A percentile compares a stretch with the other conserved stretches of the same genome.
These are phyloP conservation scores for Hydropotes inermis DNA, from an alignment of 2,113 vertebrate species.

Conservation along the genomic window DNA sequence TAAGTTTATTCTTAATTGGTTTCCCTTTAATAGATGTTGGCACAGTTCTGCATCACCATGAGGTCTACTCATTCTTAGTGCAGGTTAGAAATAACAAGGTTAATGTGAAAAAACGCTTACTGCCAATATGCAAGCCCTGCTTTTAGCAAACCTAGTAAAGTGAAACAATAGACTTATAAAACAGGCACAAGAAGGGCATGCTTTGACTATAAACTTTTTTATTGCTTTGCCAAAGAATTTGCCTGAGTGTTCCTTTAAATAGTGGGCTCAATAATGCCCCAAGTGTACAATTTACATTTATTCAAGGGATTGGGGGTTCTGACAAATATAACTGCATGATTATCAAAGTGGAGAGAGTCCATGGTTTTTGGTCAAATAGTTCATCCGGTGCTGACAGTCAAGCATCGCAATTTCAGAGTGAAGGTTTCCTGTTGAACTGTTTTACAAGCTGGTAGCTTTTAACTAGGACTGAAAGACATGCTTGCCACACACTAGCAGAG, in stretches of 20 bases:
- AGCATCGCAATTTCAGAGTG: not conserved
- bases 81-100: not conserved
- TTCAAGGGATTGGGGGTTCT: not conserved
- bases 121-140: fast-evolving
- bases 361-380: not conserved
- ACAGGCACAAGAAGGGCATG: not conserved
- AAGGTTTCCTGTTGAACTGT: not conserved
- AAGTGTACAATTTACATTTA: not conserved
- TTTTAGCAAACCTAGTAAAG: not conserved
- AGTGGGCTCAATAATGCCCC: not conserved
- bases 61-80: not conserved
- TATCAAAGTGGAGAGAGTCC: not conserved
- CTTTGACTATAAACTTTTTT: not conserved
- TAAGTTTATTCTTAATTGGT: not conserved
- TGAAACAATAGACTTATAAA: not conserved
- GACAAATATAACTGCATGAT: not conserved
- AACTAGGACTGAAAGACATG: not conserved
- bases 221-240: not conserved
- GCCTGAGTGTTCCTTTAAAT: not conserved
- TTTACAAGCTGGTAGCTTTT: not conserved
- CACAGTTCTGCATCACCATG: not conserved
- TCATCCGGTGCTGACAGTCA: not conserved
- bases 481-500: not conserved
- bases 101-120: not conserved
- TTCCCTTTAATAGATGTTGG: not conserved